A percentile compares a stretch with the other conserved stretches of the same genome.
Conservation (phyloP, 2,113 vertebrate genomes). For the Chlorodrepanis virens region DNA sequence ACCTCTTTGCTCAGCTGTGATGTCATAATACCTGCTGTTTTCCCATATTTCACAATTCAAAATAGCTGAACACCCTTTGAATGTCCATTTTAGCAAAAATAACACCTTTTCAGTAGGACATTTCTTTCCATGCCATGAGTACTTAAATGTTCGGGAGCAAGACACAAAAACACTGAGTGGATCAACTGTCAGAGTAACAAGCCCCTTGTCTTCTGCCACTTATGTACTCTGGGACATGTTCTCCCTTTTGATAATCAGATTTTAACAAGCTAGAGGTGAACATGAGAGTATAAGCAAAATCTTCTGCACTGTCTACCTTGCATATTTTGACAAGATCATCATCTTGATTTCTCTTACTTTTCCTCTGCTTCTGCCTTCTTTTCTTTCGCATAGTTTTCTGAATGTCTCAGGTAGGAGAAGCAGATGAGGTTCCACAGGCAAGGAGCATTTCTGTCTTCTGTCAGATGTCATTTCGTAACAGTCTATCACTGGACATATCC, state of each 20-base stretch:
- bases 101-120: not conserved
- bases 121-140: not conserved
- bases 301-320: not conserved
- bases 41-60: not conserved
- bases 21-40: not conserved
- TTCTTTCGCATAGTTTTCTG: not conserved
- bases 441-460: not conserved
- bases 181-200: not conserved
- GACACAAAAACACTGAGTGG: not conserved
- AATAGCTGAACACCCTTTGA: not conserved
- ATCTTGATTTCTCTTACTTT: not conserved
- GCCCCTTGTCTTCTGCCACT: not conserved
- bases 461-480: not conserved
- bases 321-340: not conserved
- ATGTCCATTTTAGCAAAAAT: not conserved
- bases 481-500: not conserved
- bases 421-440: not conserved
- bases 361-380: not conserved
- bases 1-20: not conserved
- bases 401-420: not conserved
- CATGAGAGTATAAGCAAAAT: accelerated
- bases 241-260: not conserved
- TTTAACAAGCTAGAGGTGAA: not conserved
- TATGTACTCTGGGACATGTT: not conserved
- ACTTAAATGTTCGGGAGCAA: not conserved